Evolutionary conservation across 2,113 vertebrate genomes (phyloP).

Genomic region (Rhinopomastus cyanomelas): DNA sequence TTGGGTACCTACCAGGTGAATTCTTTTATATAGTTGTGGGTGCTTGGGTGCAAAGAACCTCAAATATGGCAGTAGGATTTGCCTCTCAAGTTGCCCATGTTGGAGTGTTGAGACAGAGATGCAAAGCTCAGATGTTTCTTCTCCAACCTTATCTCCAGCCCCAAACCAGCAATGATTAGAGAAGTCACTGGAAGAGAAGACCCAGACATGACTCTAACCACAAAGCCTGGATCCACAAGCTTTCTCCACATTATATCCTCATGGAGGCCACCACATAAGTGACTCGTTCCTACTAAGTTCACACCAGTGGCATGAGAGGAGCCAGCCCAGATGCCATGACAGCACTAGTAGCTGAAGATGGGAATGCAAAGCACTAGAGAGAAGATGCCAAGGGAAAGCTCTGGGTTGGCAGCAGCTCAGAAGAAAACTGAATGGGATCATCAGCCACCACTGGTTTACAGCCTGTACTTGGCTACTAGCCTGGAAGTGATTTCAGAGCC

Average conservation of each 20-base stretch:
- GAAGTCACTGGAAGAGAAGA: background rate
- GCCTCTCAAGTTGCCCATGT: background rate
- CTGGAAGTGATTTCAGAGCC: background rate
- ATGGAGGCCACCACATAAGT: background rate
- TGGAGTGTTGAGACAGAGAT: background rate
- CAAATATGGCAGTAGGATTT: background rate
- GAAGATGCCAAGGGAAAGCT: background rate
- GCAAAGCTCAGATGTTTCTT: background rate
- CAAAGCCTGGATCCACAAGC: background rate
- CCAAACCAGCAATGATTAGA: background rate
- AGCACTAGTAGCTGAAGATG: background rate
- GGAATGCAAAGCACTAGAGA: background rate
- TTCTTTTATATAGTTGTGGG: background rate
- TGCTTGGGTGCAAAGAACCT: background rate
- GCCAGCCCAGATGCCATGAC: background rate
- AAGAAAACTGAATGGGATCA: background rate
- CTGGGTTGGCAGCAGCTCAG: background rate
- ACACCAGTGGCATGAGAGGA: background rate
- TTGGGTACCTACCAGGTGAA: background rate
- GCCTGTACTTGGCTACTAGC: background rate
- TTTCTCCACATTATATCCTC: background rate
- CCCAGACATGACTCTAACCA: too few species aligned
- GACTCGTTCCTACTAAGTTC: background rate
- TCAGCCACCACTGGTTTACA: background rate
- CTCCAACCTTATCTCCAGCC: background rate